Evolutionary conservation across 2,888 invertebrate species (phyloP).

Genomic region (Alentia gelatinosa): DNA sequence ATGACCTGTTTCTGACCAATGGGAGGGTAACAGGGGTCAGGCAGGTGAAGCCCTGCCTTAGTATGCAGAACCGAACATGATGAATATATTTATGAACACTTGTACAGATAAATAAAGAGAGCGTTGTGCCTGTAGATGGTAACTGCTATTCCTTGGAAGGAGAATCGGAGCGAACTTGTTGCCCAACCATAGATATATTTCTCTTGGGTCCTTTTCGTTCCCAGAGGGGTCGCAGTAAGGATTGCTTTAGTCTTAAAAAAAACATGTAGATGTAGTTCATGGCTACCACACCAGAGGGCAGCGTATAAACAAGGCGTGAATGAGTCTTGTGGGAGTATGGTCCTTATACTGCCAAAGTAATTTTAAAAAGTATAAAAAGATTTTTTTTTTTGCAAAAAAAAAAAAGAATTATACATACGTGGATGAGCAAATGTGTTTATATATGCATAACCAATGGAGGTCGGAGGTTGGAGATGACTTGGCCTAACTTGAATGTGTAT

Average conservation of each 20-base stretch:
- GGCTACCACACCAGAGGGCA: background rate
- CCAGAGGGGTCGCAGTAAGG: background rate
- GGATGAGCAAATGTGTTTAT: background rate
- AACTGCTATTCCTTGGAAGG: background rate
- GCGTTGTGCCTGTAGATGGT: slow-evolving; percentile 12
- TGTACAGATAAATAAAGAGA: background rate
- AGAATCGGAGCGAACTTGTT: background rate
- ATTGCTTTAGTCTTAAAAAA: background rate
- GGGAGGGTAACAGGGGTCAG: background rate
- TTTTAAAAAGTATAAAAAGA: background rate
- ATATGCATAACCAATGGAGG: slow-evolving; percentile 20
- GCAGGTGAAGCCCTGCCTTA: background rate
- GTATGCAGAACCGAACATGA: slow-evolving; percentile 18
- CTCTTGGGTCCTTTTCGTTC: slow-evolving; percentile 7
- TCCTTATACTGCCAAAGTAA: slow-evolving; percentile 29
- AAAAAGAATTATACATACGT: background rate
- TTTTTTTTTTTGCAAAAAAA: slow-evolving; percentile 19
- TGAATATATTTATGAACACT: slow-evolving; percentile 27
- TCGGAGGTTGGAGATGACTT: background rate
- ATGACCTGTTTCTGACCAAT: background rate
- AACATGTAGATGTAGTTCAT: background rate
- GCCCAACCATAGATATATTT: slow-evolving; percentile 32
- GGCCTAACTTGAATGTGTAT: slow-evolving; percentile 43
- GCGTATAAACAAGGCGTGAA: background rate
- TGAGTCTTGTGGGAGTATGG: slow-evolving; percentile 5